Base-by-base conservation (phyloP, 2,797 vertebrate species). In the Coilia nasus region DNA sequence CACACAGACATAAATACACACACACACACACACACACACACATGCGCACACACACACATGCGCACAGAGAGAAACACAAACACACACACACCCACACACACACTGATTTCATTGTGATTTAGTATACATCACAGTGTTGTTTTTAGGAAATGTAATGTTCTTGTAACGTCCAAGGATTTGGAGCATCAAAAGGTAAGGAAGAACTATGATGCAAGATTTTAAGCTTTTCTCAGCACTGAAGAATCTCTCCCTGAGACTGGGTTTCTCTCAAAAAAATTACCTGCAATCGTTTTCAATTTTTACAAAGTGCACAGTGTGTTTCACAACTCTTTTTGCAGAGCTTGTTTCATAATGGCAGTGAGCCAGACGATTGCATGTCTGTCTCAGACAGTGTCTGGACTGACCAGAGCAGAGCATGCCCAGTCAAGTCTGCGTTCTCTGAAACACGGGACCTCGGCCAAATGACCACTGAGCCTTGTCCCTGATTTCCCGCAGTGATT, bases 161-260 rank as follows among this genome's bases (percentile, higher is more conserved):
- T 71, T 35, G 10, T 31, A 28, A 35, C 15, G 11, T 35, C 64
- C 64, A 71, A 71, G 28, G 31, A 71, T 23, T 71, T 31, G 14
- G 28, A 71, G 15, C 64, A 71, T 71, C 64, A 15, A 71, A 71
- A 71, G 64, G 64, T 71, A 71, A 71, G 64, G 5, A 35, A 31
- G 31, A 35, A 17, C 64, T 23, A 14, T 35, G 4, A 35, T 71
- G 25, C 15, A 5, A 71, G 64, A 71, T 62, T 25, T 64, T 64
- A 23, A 64, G 64, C 28, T 14, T 64, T 23, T 25, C 7, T 64
- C n/a, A 64, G 62, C 23, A 3, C 6, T 64, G 62, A 28, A 64
- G 62, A 64, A 25, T 12, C 23, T 64, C 62, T 12, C 9, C 11
- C 7, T 3, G 25, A 31, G 25, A 67, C 64, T 14, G 50, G 28